Evolutionary conservation across 2,797 vertebrate species (phyloP).

Genomic region (Alexandromys oeconomus): DNA sequence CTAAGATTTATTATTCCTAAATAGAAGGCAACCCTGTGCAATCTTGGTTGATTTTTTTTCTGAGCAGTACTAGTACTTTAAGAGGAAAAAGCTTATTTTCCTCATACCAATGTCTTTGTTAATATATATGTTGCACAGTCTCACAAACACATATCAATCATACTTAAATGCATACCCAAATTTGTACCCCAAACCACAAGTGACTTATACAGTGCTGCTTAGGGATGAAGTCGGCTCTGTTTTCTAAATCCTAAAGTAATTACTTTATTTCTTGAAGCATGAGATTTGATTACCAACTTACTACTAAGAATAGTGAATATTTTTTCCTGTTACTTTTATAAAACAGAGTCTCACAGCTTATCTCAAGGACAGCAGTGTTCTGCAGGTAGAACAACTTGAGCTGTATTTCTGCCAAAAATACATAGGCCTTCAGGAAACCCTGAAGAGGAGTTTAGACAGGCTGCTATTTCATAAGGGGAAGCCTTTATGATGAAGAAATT

Average conservation of each 20-base stretch:
- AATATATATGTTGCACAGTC: conserved; percentile 43
- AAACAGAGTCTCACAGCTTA: neutral
- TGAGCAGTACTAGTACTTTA: conserved; percentile 25
- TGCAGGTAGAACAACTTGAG: neutral
- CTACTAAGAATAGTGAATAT: conserved; percentile 59
- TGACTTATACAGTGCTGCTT: conserved; percentile 66
- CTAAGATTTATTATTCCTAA: conserved; percentile 51
- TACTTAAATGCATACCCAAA: conserved; percentile 4
- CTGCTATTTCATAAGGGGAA: neutral
- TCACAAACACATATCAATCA: conserved; percentile 37
- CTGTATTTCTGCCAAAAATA: neutral
- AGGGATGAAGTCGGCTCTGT: conserved; percentile 32
- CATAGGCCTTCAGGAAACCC: neutral
- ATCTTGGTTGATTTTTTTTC: conserved; percentile 32
- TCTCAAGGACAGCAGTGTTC: neutral
- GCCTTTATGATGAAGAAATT: neutral
- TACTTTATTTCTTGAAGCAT: conserved; percentile 80
- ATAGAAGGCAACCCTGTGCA: neutral
- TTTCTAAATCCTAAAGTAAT: conserved; percentile 73
- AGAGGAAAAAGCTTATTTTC: conserved; percentile 5
- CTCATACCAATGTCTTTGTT: conserved; percentile 2
- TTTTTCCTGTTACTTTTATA: conserved; percentile 52
- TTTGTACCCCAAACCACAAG: conserved; percentile 41
- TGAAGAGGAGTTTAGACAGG: neutral
- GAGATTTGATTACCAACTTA: conserved; percentile 73